phyloP scores from a whole-genome alignment of 1,140 invertebrate genomes.

The Temnothorax longispinosus region DNA sequence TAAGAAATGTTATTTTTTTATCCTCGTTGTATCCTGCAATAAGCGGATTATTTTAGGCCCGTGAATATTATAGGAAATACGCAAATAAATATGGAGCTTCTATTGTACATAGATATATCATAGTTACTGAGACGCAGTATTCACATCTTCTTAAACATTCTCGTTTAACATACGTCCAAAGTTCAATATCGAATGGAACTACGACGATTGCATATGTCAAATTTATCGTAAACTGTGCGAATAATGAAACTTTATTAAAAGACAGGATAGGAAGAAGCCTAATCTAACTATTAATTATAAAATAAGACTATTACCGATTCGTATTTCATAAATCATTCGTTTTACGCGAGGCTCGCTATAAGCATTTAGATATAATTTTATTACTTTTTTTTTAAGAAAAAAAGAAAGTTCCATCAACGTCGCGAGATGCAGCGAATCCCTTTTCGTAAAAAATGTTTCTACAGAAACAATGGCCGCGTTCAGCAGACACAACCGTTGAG shows the following conservation, averaged over 20 bases:
- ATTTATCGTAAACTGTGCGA: conserved; percentile 6
- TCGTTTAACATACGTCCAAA: conserved; percentile 29
- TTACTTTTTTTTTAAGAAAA: neutral
- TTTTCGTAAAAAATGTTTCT: neutral
- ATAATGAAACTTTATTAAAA: conserved; percentile 31
- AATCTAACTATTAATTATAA: conserved; percentile 29
- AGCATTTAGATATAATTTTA: conserved; percentile 44
- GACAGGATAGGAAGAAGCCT: neutral
- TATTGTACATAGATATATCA: conserved; percentile 28
- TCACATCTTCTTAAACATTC: conserved; percentile 52
- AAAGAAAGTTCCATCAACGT: neutral
- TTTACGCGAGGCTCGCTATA: neutral
- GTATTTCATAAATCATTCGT: conserved; percentile 14
- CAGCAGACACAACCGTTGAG: too few species aligned
- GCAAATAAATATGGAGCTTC: conserved; percentile 26
- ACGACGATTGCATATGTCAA: neutral
- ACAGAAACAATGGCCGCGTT: conserved; percentile 17
- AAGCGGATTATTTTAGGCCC: neutral
- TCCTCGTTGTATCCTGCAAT: neutral
- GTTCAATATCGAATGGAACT: conserved; percentile 1
- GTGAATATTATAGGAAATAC: neutral
- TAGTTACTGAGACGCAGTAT: conserved; percentile 16
- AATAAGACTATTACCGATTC: neutral
- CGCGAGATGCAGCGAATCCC: neutral
- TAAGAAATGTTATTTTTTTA: neutral